Evolutionary conservation across 2,797 vertebrate genomes (phyloP).

Genomic region (Anguilla anguilla): DNA sequence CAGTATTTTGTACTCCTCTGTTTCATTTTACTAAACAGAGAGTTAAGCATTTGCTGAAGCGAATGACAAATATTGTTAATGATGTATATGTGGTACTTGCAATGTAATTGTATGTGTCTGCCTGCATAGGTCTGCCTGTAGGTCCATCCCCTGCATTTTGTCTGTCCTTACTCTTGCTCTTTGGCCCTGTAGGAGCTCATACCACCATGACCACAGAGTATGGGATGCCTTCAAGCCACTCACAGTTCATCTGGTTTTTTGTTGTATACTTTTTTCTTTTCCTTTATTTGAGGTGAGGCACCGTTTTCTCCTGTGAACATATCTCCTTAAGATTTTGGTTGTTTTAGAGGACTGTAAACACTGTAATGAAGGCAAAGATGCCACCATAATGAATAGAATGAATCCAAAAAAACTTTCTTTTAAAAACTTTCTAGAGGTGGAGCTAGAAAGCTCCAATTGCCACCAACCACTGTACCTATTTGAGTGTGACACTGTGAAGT

Average conservation of each 20-base stretch:
- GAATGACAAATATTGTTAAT: background rate
- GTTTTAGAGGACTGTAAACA: background rate
- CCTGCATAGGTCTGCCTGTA: background rate
- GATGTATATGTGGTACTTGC: background rate
- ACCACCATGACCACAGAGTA: conserved; percentile 85
- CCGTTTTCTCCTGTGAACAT: background rate
- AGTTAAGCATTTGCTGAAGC: background rate
- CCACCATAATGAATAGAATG: background rate
- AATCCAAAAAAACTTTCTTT: background rate
- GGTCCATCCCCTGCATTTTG: background rate
- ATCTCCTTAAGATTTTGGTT: background rate
- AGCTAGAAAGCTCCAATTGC: background rate
- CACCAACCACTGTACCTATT: background rate
- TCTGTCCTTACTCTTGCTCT: conserved; percentile 28
- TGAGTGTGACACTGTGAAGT: background rate
- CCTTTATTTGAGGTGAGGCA: conserved; percentile 95
- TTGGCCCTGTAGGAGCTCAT: conserved; percentile 78
- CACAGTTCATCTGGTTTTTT: conserved; percentile 99
- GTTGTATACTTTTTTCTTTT: conserved; percentile 98
- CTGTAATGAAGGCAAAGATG: background rate
- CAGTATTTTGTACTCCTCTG: background rate
- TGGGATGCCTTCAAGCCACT: conserved; percentile 97
- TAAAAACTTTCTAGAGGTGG: background rate
- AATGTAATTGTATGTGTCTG: conserved; percentile 5
- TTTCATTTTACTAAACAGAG: no score